phyloP scores from a whole-genome alignment of 2,888 invertebrate species.

The Acholoe squamosa region DNA sequence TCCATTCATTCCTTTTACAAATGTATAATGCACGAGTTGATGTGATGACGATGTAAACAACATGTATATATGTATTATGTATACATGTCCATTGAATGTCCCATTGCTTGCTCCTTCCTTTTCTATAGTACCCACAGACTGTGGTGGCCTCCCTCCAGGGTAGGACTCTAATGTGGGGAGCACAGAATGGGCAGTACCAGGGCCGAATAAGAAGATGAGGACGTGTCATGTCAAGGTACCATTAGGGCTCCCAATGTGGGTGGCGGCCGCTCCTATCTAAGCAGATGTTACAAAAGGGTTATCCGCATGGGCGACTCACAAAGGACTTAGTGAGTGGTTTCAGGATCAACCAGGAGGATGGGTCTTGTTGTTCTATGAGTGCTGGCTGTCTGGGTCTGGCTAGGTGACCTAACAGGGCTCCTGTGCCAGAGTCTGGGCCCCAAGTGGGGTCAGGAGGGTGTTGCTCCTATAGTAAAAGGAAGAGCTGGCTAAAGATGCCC shows the following conservation, averaged over 20 bases:
- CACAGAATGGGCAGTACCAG: not conserved
- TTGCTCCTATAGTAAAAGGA: too few species aligned
- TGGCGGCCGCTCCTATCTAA: not conserved
- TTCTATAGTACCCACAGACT: not conserved
- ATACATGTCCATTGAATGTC: too few species aligned
- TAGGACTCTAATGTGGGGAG: not conserved
- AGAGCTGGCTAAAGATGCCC: too few species aligned
- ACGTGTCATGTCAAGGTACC: not conserved
- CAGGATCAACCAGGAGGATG: not conserved
- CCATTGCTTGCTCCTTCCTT: too few species aligned
- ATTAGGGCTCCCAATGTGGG: not conserved
- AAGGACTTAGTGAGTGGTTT: not conserved
- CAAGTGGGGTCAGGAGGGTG: constrained; percentile 14
- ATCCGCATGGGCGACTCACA: not conserved
- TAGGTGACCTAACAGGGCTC: not conserved
- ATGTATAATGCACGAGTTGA: too few species aligned
- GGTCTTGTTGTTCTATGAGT: not conserved
- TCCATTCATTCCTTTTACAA: too few species aligned
- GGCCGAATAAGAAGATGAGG: not conserved
- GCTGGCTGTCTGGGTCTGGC: not conserved
- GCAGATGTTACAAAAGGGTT: constrained; percentile 21
- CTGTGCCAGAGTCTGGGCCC: not conserved
- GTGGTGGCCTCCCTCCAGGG: not conserved
- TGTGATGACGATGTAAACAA: too few species aligned
- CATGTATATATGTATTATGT: too few species aligned